phyloP scores from a whole-genome alignment of 2,797 vertebrate genomes.

The Synanceia verrucosa region DNA sequence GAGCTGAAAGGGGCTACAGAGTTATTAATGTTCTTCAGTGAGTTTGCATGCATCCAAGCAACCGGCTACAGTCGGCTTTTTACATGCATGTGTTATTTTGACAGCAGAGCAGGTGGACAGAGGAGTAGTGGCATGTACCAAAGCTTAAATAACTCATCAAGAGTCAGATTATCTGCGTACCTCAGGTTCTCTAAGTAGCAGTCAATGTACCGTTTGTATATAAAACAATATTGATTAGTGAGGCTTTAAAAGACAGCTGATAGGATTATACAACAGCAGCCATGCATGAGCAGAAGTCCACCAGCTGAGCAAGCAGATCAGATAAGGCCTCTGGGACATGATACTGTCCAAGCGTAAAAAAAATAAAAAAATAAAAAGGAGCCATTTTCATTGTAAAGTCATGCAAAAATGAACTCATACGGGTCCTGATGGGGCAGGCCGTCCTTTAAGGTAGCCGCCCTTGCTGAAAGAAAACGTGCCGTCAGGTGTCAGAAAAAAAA shows the following conservation, averaged over 20 bases:
- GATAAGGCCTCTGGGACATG: neutral
- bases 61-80: neutral
- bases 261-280: neutral
- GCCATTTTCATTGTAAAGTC: conserved; percentile 7
- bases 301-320: conserved; percentile 3
- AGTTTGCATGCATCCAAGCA: neutral
- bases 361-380: neutral
- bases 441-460: conserved; percentile 31
- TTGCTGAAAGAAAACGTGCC: conserved; percentile 47
- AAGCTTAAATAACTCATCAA: neutral
- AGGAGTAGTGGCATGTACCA: neutral
- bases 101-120: neutral
- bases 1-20: neutral
- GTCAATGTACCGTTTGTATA: neutral
- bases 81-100: neutral
- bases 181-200: too few species aligned
- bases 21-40: neutral
- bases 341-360: neutral
- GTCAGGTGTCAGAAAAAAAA: conserved; percentile 3
- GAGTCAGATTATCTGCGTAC: neutral
- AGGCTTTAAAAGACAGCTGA: neutral
- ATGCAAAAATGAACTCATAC: conserved; percentile 45
- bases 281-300: neutral
- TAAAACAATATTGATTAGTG: neutral
- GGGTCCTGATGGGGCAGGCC: conserved; percentile 20